Evolutionary conservation across 2,888 invertebrate species (phyloP).

Genomic region (Mesorhabditis spiculigera): DNA sequence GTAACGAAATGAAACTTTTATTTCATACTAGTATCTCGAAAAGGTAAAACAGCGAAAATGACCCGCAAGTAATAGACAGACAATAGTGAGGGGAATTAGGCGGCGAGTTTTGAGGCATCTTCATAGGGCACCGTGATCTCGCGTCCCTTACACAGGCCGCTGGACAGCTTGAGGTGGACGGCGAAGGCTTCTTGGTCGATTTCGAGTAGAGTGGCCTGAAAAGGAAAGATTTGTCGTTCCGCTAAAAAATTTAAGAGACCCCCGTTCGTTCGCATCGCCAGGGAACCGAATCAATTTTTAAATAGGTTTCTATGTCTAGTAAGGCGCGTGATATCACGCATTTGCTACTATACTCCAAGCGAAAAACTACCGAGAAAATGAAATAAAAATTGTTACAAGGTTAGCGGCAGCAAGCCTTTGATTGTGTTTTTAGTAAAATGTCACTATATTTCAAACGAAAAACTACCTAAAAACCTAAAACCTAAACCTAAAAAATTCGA

Average conservation of each 20-base stretch:
- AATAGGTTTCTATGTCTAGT: no score
- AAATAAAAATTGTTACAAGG: background rate
- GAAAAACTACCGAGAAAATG: background rate
- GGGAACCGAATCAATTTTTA: background rate
- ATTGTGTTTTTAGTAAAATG: no score
- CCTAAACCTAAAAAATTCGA: no score
- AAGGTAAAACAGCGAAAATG: no score
- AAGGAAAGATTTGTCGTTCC: constrained; percentile 4
- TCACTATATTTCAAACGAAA: no score
- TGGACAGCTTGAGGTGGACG: constrained; percentile 64
- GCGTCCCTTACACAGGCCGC: constrained; percentile 73
- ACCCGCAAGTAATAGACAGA: no score
- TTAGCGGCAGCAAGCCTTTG: no score
- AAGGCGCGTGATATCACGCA: no score
- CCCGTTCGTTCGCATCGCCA: background rate
- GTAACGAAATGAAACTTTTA: no score
- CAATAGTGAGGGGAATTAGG: background rate
- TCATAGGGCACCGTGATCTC: constrained; percentile 79
- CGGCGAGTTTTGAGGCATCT: constrained; percentile 75
- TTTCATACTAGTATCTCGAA: no score
- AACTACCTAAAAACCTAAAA: no score
- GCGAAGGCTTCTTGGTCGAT: constrained; percentile 75
- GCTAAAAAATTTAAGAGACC: background rate
- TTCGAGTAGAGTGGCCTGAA: constrained; percentile 62
- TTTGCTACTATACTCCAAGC: no score